Percentiles rank a stretch among this genome's conserved stretches.
Conservation (phyloP, 2,888 invertebrate species). For the Eurois occulta region DNA sequence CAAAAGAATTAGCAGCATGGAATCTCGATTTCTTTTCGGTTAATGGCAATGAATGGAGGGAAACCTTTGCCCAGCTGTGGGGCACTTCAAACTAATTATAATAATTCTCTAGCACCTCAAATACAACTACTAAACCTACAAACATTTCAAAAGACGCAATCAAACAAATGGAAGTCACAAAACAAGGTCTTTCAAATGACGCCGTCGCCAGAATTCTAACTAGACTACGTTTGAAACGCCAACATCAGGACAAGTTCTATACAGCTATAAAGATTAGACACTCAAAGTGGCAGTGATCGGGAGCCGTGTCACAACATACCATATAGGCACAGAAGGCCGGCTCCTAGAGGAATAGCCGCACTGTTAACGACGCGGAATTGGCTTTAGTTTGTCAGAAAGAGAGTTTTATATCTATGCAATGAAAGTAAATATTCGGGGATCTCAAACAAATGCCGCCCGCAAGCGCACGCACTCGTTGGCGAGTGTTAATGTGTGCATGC, state of each 20-base stretch:
- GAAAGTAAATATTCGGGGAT: not conserved
- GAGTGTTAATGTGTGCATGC: not conserved
- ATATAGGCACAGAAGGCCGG: not conserved
- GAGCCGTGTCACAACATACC: not conserved
- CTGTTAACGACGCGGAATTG: not conserved
- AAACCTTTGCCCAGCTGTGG: not conserved
- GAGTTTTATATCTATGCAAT: not conserved
- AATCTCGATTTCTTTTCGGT: not conserved
- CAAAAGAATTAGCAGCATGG: not conserved
- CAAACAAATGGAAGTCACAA: slow-evolving; percentile 8
- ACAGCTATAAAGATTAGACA: slow-evolving; percentile 50
- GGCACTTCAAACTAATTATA: too few relatives aligned
- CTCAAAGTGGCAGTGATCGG: slow-evolving; percentile 33
- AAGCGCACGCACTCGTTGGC: not conserved
- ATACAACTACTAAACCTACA: not conserved
- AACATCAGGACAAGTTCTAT: slow-evolving; percentile 22
- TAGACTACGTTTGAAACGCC: slow-evolving; percentile 11
- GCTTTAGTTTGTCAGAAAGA: not conserved
- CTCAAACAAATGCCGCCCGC: not conserved
- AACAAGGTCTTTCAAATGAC: slow-evolving; percentile 11
- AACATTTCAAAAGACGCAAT: slow-evolving; percentile 1
- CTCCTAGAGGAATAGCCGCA: not conserved
- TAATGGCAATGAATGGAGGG: not conserved
- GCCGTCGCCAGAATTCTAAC: not conserved
- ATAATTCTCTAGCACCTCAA: too few relatives aligned